Conservation (phyloP, 1,140 invertebrate genomes). For the Thaumetopoea pityocampa region DNA sequence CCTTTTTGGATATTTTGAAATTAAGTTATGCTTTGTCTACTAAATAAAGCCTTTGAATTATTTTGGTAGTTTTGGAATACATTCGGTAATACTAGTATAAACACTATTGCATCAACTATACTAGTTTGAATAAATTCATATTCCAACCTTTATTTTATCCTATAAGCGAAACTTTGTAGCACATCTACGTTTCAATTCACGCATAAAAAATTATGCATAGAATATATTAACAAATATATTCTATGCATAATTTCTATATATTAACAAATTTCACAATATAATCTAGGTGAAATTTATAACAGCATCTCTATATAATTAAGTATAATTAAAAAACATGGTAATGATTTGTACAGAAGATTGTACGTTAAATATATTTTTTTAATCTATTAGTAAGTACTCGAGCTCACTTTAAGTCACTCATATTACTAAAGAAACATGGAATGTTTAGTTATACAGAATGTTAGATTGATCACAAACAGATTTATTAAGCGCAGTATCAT, state of each 20-base stretch:
- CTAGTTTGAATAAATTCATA: too few species aligned
- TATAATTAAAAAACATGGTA: constrained; percentile 11
- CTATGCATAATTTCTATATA: not conserved
- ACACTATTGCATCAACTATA: too few species aligned
- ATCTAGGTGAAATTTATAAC: constrained; percentile 26
- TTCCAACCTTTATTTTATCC: too few species aligned
- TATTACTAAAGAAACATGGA: constrained; percentile 52
- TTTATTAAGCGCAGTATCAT: constrained; percentile 5
- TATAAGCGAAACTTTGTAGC: too few species aligned
- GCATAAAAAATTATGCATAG: too few species aligned
- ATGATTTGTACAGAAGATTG: constrained; percentile 23
- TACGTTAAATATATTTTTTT: constrained; percentile 19
- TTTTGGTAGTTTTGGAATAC: too few species aligned
- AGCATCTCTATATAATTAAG: constrained; percentile 19
- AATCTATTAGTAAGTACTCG: constrained; percentile 56
- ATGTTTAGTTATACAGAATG: constrained; percentile 63
- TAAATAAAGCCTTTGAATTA: too few species aligned
- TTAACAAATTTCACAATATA: constrained; percentile 18
- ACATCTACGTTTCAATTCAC: too few species aligned
- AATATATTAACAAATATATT: too few species aligned
- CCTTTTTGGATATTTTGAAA: too few species aligned
- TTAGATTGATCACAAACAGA: constrained; percentile 29
- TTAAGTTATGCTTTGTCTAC: too few species aligned
- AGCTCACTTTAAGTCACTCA: constrained; percentile 72
- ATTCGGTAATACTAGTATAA: too few species aligned